Evolutionary conservation across 2,888 invertebrate genomes (phyloP), one percentile per base, ranked within the genome.

Genomic region (Drosophila peninsularis): DNA sequence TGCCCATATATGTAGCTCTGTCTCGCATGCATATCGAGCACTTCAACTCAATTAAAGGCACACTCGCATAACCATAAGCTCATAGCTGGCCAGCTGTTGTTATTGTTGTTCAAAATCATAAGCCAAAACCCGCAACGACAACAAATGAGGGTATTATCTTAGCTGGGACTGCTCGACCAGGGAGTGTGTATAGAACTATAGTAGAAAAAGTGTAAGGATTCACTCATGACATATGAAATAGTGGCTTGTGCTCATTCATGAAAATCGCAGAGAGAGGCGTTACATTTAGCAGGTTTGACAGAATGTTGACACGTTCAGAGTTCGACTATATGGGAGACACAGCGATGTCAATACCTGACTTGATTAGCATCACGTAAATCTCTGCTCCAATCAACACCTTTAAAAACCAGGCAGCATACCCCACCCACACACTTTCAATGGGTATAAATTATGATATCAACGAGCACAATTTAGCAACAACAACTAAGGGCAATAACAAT

Each of bases 1-100:
- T 6, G 41, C 3, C 14, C 27, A 53, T 34, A 54, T n/a, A 27
- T 30, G 27, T n/a, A 41, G 17, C 21, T 19, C 27, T 24, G 19
- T 19, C 49, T 41, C 27, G 45, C 27, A 30, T 50, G 36, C 32
- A 50, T 50, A 34, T 19, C 63, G 64, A 63, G 53, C 65, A 74
- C 77, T 82, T 76, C 71, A 77, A 82, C 82, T 84, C 88, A 83
- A 83, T 83, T 87, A 83, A 74, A 64, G 80, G 61, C 79, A 71
- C 55, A 74, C 64, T 56, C 69, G 67, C 72, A 62, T 64, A 83
- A 57, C 75, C 71, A 62, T 71, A 68, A 72, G n/a, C n/a, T n/a
- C 50, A 39, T 61, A 10, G 61, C 17, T 36, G 34, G 56, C 9
- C 24, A 7, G 57, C 39, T 42, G 42, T 39, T 37, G 14, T 41